phyloP scores from a whole-genome alignment of 1,140 invertebrate species.

The Prorops nasuta region DNA sequence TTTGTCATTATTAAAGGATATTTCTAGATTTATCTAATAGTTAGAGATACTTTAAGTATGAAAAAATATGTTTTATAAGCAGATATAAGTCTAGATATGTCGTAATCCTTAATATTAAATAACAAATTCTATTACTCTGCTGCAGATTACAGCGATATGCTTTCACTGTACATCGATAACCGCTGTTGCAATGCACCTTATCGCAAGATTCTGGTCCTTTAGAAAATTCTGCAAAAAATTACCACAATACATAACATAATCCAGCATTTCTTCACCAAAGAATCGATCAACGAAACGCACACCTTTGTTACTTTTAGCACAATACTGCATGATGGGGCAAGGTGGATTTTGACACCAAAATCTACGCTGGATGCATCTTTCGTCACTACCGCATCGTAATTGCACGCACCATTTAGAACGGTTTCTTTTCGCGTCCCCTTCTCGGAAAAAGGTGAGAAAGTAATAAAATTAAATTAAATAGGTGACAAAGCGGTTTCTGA shows the following conservation, averaged over 20 bases:
- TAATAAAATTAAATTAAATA: neutral
- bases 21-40: no score
- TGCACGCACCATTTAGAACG: slow-evolving; percentile 21
- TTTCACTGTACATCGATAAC: slow-evolving; percentile 32
- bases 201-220: slow-evolving; percentile 36
- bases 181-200: slow-evolving; percentile 30
- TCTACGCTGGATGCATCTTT: slow-evolving; percentile 32
- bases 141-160: slow-evolving; percentile 34
- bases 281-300: no score
- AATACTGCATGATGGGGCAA: slow-evolving; percentile 41
- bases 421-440: neutral
- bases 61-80: no score
- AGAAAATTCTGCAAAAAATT: slow-evolving; percentile 32
- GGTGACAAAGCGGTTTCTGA: neutral
- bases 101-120: neutral
- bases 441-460: neutral
- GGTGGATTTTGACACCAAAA: slow-evolving; percentile 38
- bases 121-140: slow-evolving; percentile 22
- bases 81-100: slow-evolving; percentile 5
- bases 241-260: no score
- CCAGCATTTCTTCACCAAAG: no score
- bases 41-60: no score
- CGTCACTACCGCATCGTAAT: slow-evolving; percentile 24
- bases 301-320: slow-evolving; percentile 36
- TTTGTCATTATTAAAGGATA: no score